phyloP scores from a whole-genome alignment of 2,113 vertebrate species.

The Carollia perspicillata region DNA sequence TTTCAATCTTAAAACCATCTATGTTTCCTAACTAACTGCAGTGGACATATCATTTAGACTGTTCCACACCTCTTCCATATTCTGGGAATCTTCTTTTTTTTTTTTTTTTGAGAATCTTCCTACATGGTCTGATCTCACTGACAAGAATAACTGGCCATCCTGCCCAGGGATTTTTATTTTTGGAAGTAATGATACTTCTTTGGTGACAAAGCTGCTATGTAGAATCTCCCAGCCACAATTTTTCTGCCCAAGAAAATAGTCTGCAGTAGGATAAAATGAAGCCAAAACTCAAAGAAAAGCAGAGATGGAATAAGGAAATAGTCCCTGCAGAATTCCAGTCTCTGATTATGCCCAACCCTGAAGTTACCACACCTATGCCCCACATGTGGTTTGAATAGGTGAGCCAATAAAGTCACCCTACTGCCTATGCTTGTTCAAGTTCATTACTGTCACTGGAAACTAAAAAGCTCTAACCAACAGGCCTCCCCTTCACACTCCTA shows the following conservation, averaged over 20 bases:
- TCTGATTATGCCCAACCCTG: background rate
- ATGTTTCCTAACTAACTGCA: background rate
- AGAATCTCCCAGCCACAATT: background rate
- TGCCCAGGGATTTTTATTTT: background rate
- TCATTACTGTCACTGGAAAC: background rate
- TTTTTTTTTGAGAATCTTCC: too few relatives aligned
- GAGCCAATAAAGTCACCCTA: background rate
- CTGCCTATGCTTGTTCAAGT: background rate
- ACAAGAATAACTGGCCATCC: background rate
- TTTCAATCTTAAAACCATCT: background rate
- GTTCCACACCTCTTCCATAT: background rate
- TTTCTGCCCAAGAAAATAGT: background rate
- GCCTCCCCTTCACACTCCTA: background rate
- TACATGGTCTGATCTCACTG: background rate
- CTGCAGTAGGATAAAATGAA: background rate
- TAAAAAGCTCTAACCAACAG: background rate
- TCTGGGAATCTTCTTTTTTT: background rate
- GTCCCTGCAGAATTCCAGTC: background rate
- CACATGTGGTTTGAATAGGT: background rate
- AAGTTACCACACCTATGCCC: background rate
- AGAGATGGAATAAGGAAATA: background rate
- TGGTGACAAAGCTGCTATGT: background rate
- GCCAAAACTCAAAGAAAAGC: background rate
- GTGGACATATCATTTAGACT: background rate
- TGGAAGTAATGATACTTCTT: background rate